Base-by-base conservation (phyloP, 1,140 invertebrate species). In the Myzus persicae region DNA sequence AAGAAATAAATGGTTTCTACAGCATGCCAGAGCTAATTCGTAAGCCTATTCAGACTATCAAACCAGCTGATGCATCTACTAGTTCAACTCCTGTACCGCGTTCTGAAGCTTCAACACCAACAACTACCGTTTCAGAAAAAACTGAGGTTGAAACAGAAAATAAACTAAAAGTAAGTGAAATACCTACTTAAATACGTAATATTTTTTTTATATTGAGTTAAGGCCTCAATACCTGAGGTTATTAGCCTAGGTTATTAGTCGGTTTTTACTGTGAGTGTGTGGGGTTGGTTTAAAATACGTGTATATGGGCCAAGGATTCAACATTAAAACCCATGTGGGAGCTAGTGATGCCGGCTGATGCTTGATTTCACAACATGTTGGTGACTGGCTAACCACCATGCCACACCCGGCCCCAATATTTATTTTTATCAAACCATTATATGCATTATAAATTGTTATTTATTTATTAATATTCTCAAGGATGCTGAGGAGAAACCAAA, bases 1-100 rank as follows among this genome's bases (percentile, higher is more conserved):
- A 99, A 95, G 97, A 98, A 94, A 99, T 99, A 92, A 99, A 99
- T 95, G 99, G 99, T 0, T 98, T 98, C 94, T 99, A 99, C 95
- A 99, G 98, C 94, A 99, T 99, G 98, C 99, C 99, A 0, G 98
- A 98, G 95, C 96, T 98, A 94, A 97, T 99, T 40, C 96, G 97
- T 11, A 98, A 98, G 94, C 97, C 97, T 1, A 96, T 97, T 4
- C 94, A 95, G 94, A 94, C 95, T 90, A 94, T 94, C 40, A n/a
- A 93, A 93, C 42, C 76, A 48, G 84, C 81, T 88, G 93, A 93
- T 46, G 48, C 82, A 24, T 96, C 97, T 2, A 96, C 97, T 18
- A 97, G 97, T 94, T 97, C 97, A 22, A 97, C 97, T 0, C 96
- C 97, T 1, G 97, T 96, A 94, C 97, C 97, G 0, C 95, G 95